These are phyloP conservation scores for Agrotis clavis DNA, from an alignment of 2,888 invertebrate genomes.

Conservation along the genomic window DNA sequence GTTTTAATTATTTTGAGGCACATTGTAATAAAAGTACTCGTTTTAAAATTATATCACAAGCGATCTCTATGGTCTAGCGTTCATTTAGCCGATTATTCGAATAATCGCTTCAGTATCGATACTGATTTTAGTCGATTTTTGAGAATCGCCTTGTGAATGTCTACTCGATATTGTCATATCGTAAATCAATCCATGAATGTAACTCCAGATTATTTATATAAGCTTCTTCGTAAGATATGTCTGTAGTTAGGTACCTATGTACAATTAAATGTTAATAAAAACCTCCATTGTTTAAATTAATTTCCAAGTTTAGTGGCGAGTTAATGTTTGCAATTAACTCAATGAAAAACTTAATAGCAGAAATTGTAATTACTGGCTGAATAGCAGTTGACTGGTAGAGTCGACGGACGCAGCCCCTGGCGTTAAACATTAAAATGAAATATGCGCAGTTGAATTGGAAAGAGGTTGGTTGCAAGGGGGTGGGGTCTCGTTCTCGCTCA, in stretches of 20 bases:
- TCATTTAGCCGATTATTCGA: conserved; percentile 21
- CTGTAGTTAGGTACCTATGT: conserved; percentile 81
- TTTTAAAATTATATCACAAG: conserved; percentile 55
- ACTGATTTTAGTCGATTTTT: conserved; percentile 30
- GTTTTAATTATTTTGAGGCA: conserved; percentile 41
- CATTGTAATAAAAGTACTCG: conserved; percentile 43
- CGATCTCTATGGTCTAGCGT: conserved; percentile 40
- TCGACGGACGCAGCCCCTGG: conserved; percentile 30
- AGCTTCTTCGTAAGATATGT: conserved; percentile 77
- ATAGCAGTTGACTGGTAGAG: conserved; percentile 33
- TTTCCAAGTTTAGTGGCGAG: conserved; percentile 38
- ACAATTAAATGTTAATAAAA: conserved; percentile 86
- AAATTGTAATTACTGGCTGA: conserved; percentile 64
- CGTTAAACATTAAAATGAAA: conserved; percentile 78
- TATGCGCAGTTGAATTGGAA: conserved; percentile 75
- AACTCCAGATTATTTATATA: conserved; percentile 76
- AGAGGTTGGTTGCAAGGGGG: conserved; percentile 62
- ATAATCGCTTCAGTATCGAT: conserved; percentile 33
- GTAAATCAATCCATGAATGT: conserved; percentile 65
- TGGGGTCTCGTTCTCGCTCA: conserved; percentile 68
- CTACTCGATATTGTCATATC: conserved; percentile 54
- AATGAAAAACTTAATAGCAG: conserved; percentile 62
- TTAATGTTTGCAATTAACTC: conserved; percentile 60
- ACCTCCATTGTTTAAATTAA: conserved; percentile 65
- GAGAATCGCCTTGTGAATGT: conserved; percentile 28